phyloP scores from a whole-genome alignment of 2,113 vertebrate species.

The Mionectes macconnelli region DNA sequence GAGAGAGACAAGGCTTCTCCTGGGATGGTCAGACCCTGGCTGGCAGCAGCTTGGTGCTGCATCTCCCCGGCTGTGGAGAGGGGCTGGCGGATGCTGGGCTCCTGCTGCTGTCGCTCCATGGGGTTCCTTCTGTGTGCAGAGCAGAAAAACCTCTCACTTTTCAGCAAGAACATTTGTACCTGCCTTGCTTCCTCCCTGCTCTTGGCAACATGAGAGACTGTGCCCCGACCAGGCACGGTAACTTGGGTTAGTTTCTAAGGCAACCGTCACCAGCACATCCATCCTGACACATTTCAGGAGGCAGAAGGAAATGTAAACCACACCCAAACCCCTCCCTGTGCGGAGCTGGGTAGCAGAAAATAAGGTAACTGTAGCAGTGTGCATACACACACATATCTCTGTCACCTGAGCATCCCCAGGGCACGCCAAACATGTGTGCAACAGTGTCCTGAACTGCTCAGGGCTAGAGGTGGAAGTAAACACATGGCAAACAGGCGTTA shows the following conservation, averaged over 20 bases:
- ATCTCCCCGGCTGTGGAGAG: neutral
- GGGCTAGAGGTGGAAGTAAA: neutral
- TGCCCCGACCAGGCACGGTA: neutral
- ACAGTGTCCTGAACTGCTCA: neutral
- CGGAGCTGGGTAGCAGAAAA: neutral
- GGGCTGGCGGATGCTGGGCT: neutral
- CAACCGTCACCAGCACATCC: conserved; percentile 19
- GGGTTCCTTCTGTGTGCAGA: neutral
- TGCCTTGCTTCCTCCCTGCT: neutral
- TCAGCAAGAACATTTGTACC: neutral
- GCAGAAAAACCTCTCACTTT: neutral
- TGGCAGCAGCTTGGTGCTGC: neutral
- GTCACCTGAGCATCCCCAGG: neutral
- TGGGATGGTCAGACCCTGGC: neutral
- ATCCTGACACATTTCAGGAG: neutral
- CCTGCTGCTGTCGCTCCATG: neutral
- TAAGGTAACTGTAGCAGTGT: accelerated
- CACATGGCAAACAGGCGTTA: neutral
- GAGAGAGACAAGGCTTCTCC: neutral
- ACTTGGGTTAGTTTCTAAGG: conserved; percentile 58
- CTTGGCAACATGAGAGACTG: neutral
- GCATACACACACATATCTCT: accelerated
- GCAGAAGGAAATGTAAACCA: neutral
- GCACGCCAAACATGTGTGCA: accelerated
- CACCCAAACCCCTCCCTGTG: neutral